Evolutionary conservation across 2,113 vertebrate genomes (phyloP).

Genomic region (Brevimyrus niger): DNA sequence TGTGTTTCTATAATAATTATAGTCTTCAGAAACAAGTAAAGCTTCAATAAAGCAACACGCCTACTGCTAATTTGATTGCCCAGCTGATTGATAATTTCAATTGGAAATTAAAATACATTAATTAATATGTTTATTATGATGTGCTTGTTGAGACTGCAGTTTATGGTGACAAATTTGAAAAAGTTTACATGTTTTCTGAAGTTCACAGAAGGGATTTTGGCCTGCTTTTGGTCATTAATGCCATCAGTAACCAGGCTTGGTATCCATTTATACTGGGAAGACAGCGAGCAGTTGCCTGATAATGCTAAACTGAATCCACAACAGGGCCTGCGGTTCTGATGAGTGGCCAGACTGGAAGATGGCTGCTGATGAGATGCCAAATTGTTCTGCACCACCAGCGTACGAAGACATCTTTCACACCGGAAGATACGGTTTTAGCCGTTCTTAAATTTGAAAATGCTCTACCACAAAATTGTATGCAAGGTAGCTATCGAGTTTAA

Average conservation of each 20-base stretch:
- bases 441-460: neutral
- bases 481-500: neutral
- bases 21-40: neutral
- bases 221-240: neutral
- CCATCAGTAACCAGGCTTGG: neutral
- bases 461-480: neutral
- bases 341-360: slow-evolving; percentile 13
- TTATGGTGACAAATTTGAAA: neutral
- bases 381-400: slow-evolving; percentile 36
- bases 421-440: neutral
- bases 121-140: neutral
- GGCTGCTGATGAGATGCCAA: slow-evolving; percentile 7
- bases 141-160: neutral
- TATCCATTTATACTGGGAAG: neutral
- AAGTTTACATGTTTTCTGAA: neutral
- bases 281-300: neutral
- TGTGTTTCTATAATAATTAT: neutral
- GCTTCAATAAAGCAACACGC: neutral
- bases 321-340: slow-evolving; percentile 13
- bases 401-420: slow-evolving; percentile 45
- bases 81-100: neutral
- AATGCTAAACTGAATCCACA: neutral
- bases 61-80: neutral
- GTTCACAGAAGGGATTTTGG: neutral
- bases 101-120: neutral